A percentile compares a stretch with the other conserved stretches of the same genome.
phyloP scores from a whole-genome alignment of 2,888 invertebrate genomes.

The Agonopterix subpropinquella region DNA sequence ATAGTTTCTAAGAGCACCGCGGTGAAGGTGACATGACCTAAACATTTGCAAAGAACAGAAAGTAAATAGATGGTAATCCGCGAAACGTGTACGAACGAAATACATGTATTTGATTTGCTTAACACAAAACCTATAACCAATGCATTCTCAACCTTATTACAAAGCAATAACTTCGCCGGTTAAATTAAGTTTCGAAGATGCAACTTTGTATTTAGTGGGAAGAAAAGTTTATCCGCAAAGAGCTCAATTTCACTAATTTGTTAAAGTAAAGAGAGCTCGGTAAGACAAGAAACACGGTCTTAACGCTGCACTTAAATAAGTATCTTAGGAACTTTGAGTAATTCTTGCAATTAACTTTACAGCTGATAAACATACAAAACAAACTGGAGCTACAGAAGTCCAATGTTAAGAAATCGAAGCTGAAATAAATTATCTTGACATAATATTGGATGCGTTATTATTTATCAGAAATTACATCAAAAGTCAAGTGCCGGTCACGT shows the following conservation, averaged over 20 bases:
- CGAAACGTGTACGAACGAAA: conserved; percentile 22
- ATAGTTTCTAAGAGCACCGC: neutral
- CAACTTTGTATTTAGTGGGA: conserved; percentile 11
- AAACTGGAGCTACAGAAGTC: too few species aligned
- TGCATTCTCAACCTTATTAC: neutral
- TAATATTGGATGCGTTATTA: too few species aligned
- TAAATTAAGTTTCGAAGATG: neutral
- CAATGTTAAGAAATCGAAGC: too few species aligned
- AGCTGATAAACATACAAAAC: too few species aligned
- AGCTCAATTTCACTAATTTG: conserved; percentile 32
- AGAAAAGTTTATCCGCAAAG: conserved; percentile 23
- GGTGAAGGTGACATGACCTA: conserved; percentile 19
- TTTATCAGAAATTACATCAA: too few species aligned
- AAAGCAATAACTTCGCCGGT: neutral
- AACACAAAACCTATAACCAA: neutral
- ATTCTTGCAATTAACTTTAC: too few species aligned
- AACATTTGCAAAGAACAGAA: conserved; percentile 24
- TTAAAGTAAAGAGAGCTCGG: conserved; percentile 16
- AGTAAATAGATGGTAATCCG: conserved; percentile 29
- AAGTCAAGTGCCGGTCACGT: too few species aligned
- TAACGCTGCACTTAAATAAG: neutral
- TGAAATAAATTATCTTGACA: too few species aligned
- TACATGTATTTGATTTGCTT: conserved; percentile 1
- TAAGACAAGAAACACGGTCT: neutral
- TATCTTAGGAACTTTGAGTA: too few species aligned